These are phyloP conservation scores for Dendrocopos noguchii DNA, from an alignment of 2,113 vertebrate genomes.

Conservation along the genomic window DNA sequence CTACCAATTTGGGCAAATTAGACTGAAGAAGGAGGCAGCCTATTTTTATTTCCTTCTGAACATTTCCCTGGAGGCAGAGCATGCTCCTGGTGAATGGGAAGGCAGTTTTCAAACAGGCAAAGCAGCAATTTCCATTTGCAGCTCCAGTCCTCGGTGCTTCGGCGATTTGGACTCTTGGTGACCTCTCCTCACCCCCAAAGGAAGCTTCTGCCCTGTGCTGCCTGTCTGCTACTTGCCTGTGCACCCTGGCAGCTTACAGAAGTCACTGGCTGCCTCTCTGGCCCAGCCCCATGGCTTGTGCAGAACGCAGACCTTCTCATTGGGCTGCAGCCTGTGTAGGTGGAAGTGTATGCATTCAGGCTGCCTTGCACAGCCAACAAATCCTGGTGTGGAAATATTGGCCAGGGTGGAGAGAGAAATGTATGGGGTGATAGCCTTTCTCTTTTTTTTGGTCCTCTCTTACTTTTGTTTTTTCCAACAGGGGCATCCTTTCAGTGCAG, in stretches of 20 bases:
- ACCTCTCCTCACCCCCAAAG: not conserved
- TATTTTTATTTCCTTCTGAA: conserved; percentile 32
- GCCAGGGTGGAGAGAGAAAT: not conserved
- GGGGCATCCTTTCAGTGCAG: not conserved
- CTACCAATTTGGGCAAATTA: conserved; percentile 43
- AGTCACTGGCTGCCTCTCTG: not conserved
- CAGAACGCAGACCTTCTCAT: not conserved
- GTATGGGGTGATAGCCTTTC: not conserved
- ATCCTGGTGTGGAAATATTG: not conserved
- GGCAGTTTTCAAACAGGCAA: not conserved
- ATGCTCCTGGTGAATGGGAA: not conserved
- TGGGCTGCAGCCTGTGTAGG: not conserved
- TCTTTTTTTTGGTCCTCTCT: not conserved
- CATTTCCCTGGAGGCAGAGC: not conserved
- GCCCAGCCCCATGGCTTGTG: not conserved
- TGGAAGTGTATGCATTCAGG: not conserved
- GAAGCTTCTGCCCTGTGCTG: not conserved
- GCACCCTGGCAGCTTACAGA: not conserved
- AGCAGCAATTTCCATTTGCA: not conserved
- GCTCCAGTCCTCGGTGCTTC: not conserved
- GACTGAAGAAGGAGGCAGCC: conserved; percentile 32
- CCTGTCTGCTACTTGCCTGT: not conserved
- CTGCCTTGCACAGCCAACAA: not conserved
- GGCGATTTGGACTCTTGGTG: not conserved
- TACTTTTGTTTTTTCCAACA: not conserved